phyloP scores from a whole-genome alignment of 2,797 vertebrate species.

The Crocidura indochinensis region DNA sequence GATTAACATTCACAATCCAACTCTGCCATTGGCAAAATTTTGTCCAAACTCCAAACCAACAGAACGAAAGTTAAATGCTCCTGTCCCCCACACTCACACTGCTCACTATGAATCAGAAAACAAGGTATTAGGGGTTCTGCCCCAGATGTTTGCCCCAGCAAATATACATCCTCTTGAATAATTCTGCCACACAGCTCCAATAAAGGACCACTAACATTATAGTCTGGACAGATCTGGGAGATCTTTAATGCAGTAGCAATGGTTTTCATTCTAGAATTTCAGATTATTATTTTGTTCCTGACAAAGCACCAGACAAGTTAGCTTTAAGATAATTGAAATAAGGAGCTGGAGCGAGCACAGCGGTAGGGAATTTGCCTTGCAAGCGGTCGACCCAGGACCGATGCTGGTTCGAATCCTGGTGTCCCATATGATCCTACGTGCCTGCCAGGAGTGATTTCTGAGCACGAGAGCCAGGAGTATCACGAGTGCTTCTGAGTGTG shows the following conservation, averaged over 20 bases:
- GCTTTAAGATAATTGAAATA: no score
- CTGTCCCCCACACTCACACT: background rate
- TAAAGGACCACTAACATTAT: background rate
- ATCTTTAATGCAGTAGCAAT: background rate
- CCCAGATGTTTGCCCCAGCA: background rate
- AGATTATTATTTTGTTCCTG: slow-evolving; percentile 9
- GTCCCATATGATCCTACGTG: no score
- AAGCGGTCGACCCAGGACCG: no score
- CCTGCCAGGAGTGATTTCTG: no score
- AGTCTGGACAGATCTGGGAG: background rate
- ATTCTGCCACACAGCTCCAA: background rate
- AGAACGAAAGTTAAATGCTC: slow-evolving; percentile 9
- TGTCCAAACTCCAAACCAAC: slow-evolving; percentile 52
- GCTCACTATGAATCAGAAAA: slow-evolving; percentile 17
- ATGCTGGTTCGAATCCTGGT: no score
- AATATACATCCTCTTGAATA: background rate
- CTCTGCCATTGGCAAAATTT: slow-evolving; percentile 42
- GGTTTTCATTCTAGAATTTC: slow-evolving; percentile 31
- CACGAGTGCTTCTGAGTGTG: background rate
- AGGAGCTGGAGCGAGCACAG: no score
- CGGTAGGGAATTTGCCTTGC: no score
- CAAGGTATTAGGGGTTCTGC: background rate
- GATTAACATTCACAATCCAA: slow-evolving; percentile 50
- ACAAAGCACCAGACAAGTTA: no score
- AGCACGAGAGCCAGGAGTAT: background rate